Base-by-base conservation (phyloP, 2,797 vertebrate genomes). In the Fringilla coelebs region DNA sequence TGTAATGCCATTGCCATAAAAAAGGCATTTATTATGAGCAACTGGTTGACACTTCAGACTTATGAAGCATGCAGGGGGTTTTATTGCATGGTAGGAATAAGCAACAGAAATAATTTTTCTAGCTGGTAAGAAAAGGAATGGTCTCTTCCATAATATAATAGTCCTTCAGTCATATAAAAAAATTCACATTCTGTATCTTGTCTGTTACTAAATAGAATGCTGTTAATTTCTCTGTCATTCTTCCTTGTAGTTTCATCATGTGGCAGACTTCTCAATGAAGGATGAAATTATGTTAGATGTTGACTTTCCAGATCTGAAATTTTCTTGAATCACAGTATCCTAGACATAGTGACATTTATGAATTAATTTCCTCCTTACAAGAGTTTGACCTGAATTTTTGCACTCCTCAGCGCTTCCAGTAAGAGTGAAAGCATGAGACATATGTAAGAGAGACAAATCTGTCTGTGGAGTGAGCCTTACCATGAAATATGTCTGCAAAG, bases 381-480 rank as follows among this genome's bases (percentile, higher is more conserved):
- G 36, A 75, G 38, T 36, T 49, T 58, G 70, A 93, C 83, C 66
- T 96, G 70, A 83, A 93, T 92, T 89, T 91, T 72, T 94, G 43
- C 54, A 73, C 25, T 86, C n/a, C 13, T 92, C 52, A 36, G 55
- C 75, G 55, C 65, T 78, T 83, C 24, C 85, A 89, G 36, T 54
- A 55, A 71, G 32, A 85, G 54, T 51, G n/a, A n/a, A 90, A 85
- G 62, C 25, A 41, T 36, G 32, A 94, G 58, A 55, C 31, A 52
- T 41, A 58, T 11, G 15, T 70, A 81, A 78, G 38, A 68, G 38
- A 61, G 70, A 67, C 41, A 79, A 89, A 57, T 40, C 28, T 7
- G 1, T 18, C 49, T 87, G 34, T 49, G 74, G 22, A 77, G 21
- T 61, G 36, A 91, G 38, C 48, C 20, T 71, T 49, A 71, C 16